Evolutionary conservation across 2,888 invertebrate genomes (phyloP), one percentile per base, ranked within the genome.

Genomic region (Drosophila anceps): DNA sequence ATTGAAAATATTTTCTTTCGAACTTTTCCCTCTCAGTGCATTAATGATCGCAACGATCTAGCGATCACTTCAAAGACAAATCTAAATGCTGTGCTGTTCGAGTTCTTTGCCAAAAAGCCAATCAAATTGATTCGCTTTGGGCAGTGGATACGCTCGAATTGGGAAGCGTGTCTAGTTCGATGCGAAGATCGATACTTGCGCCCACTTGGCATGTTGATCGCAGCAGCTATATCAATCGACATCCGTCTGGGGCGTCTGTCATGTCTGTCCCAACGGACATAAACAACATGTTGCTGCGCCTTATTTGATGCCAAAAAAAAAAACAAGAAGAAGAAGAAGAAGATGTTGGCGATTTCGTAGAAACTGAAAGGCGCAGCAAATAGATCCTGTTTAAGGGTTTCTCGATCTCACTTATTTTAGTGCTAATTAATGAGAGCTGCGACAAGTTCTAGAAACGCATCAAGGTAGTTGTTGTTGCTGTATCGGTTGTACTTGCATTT

Each of bases 381-480:
- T 9, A n/a, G 31, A n/a, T 43, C 43, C 33, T 48, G 35, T 43
- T 63, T 53, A 63, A 63, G 57, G 59, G 69, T 54, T 65, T 27
- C 57, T 35, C 50, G 51, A 60, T 67, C 74, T 70, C 79, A 73
- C 81, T 73, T 72, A 79, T 82, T 86, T 82, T 63, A 84, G 82
- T 77, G 84, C 86, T 85, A 85, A 85, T 85, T 85, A 85, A 86
- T 79, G 84, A 74, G 84, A 84, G 76, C 70, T 76, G 69, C 86
- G 79, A 82, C 81, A 51, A 86, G 82, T 79, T 84, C 79, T 76
- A 67, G 69, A 64, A 62, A 64, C 69, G 76, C 69, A 78, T 64
- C 54, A 41, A 54, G 48, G 29, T n/a, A 31, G 18, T 29, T 15
- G 27, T 4, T 46, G 27, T 31, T 54, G 54, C 15, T 74, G 55